A percentile compares a stretch with the other conserved stretches of the same genome.
These are phyloP conservation scores for Silurus lanzhouensis DNA, from an alignment of 2,797 vertebrate species.

Conservation along the genomic window DNA sequence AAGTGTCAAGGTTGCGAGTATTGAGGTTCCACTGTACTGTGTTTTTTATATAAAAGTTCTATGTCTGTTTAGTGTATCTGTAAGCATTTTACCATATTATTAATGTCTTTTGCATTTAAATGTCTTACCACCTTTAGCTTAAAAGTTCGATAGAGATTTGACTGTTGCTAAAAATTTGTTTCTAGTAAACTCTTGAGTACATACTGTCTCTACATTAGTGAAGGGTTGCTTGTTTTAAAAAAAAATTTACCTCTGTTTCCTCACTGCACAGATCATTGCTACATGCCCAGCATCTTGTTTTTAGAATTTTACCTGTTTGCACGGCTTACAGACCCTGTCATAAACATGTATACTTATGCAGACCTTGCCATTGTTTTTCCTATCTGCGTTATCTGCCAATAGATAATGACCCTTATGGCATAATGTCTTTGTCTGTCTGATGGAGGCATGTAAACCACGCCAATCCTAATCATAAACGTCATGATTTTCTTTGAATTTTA, in stretches of 20 bases:
- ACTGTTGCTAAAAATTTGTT: neutral
- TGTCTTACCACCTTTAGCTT: too few relatives aligned
- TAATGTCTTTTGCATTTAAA: neutral
- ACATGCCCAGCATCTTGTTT: neutral
- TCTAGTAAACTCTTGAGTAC: neutral
- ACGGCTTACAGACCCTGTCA: neutral
- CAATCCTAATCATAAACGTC: conserved; percentile 69
- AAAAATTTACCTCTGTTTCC: neutral
- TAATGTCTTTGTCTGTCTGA: conserved; percentile 35
- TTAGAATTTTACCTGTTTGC: neutral
- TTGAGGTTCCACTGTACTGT: neutral
- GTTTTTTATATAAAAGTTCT: neutral
- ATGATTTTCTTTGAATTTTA: conserved; percentile 61
- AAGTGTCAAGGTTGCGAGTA: too few relatives aligned
- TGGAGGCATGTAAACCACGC: conserved; percentile 43
- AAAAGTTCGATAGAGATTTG: too few relatives aligned
- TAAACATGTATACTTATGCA: neutral
- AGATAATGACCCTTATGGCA: conserved; percentile 26
- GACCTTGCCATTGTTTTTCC: neutral
- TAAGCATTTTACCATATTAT: neutral
- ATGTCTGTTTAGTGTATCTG: neutral
- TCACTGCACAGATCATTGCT: neutral
- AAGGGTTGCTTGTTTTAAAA: neutral
- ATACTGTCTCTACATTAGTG: neutral
- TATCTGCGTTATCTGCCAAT: neutral